Evolutionary conservation across 2,797 vertebrate genomes (phyloP).

Genomic region (Chloroceryle amazona): DNA sequence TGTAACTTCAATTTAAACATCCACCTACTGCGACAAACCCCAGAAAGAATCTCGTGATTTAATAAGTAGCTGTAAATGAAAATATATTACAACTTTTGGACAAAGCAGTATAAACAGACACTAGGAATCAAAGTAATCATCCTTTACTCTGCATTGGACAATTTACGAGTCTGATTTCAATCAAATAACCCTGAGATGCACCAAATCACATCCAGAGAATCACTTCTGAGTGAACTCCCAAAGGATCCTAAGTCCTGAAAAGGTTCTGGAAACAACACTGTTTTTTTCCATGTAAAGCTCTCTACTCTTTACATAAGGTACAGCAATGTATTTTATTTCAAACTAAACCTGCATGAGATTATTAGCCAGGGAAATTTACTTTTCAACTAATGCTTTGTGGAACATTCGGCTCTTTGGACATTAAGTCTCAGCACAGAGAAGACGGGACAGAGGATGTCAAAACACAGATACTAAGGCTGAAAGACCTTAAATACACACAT

Average conservation of each 20-base stretch:
- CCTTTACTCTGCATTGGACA: background rate
- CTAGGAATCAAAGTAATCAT: background rate
- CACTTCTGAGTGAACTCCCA: background rate
- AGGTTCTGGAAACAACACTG: background rate
- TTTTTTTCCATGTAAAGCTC: background rate
- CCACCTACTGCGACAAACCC: background rate
- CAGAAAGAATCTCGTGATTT: background rate
- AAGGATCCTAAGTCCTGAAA: background rate
- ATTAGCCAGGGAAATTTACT: background rate
- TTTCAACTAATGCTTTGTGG: background rate
- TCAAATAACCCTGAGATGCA: rapidly evolving
- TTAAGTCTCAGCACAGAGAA: background rate
- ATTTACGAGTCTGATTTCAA: background rate
- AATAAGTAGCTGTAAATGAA: background rate
- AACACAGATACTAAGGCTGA: background rate
- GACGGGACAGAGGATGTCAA: background rate
- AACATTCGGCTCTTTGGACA: background rate
- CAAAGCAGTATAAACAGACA: background rate
- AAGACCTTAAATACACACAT: background rate
- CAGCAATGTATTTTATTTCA: background rate
- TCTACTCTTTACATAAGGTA: background rate
- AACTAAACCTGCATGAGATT: background rate
- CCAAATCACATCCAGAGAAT: background rate
- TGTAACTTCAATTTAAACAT: background rate
- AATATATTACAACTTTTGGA: background rate